Conservation (phyloP, 2,797 vertebrate genomes). For the Aplochiton taeniatus region DNA sequence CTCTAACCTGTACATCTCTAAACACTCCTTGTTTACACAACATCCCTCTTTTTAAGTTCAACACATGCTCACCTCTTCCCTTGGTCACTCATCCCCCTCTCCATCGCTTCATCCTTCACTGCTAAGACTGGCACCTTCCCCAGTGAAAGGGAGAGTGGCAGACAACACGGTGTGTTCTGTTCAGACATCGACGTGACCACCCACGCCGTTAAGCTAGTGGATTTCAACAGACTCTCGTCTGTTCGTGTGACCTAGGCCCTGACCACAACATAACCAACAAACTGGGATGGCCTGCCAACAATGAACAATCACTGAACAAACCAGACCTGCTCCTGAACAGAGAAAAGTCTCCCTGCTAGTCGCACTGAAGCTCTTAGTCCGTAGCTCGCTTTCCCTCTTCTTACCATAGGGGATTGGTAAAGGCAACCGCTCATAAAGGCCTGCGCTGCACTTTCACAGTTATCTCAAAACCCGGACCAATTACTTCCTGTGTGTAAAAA, state of each 20-base stretch:
- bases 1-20: conserved; percentile 6
- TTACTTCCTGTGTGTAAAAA: conserved; percentile 15
- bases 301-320: conserved; percentile 16
- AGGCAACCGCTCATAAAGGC: not conserved
- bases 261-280: not conserved
- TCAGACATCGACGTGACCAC: conserved; percentile 44
- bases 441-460: conserved; percentile 7
- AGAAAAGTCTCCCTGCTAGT: not conserved
- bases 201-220: conserved; percentile 35
- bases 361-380: not conserved
- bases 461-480: conserved; percentile 13
- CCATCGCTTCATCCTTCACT: not conserved
- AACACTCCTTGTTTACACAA: conserved; percentile 46
- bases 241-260: conserved; percentile 16
- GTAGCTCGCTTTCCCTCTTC: not conserved
- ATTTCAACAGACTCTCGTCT: not conserved
- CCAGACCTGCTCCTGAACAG: conserved; percentile 7
- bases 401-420: conserved; percentile 1
- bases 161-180: conserved; percentile 10
- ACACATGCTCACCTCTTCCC: conserved; percentile 7
- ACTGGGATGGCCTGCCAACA: not conserved
- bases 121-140: not conserved
- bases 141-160: conserved; percentile 17
- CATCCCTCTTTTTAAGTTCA: conserved; percentile 46
- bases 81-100: conserved; percentile 43